Percentiles rank a stretch among this genome's conserved stretches.
phyloP scores from a whole-genome alignment of 37 sponge, comb jelly and placozoan genomes.

The Diacarnus erythraeanus region DNA sequence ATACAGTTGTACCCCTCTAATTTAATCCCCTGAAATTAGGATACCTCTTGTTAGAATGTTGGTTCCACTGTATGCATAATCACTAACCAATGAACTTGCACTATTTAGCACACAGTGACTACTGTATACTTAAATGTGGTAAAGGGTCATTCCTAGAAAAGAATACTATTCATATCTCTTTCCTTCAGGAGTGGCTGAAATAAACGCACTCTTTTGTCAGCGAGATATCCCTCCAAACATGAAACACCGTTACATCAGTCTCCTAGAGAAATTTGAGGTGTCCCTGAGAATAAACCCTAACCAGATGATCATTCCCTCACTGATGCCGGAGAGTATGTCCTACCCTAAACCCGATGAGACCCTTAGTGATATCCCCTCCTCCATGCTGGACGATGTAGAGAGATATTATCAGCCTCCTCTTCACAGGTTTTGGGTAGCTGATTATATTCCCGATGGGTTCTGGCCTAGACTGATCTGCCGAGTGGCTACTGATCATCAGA shows the following conservation, averaged over 20 bases:
- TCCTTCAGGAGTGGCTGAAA: constrained; percentile 47
- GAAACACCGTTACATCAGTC: constrained; percentile 50
- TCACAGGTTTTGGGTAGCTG: constrained; percentile 68
- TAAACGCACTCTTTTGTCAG: constrained; percentile 38
- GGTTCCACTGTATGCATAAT: too few relatives aligned
- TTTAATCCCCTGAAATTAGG: too few relatives aligned
- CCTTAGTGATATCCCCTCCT: constrained; percentile 1
- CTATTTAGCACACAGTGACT: too few relatives aligned
- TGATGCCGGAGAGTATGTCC: constrained; percentile 37
- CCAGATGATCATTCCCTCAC: constrained; percentile 83
- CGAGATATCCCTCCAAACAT: constrained; percentile 23
- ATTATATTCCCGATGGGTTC: constrained; percentile 80
- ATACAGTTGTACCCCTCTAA: too few relatives aligned
- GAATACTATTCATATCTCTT: too few relatives aligned
- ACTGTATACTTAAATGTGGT: too few relatives aligned
- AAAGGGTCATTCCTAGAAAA: too few relatives aligned
- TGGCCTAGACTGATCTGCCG: constrained; percentile 92
- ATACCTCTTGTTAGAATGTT: too few relatives aligned
- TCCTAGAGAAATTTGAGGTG: constrained; percentile 88
- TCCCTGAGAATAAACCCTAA: constrained; percentile 52
- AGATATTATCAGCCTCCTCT: constrained; percentile 31
- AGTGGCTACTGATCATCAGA: constrained; percentile 61
- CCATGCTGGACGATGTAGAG: neutral
- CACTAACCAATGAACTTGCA: too few relatives aligned
- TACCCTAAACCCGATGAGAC: constrained; percentile 46